These are phyloP conservation scores for Prunella fulvescens DNA, from an alignment of 2,113 vertebrate genomes.

Conservation along the genomic window DNA sequence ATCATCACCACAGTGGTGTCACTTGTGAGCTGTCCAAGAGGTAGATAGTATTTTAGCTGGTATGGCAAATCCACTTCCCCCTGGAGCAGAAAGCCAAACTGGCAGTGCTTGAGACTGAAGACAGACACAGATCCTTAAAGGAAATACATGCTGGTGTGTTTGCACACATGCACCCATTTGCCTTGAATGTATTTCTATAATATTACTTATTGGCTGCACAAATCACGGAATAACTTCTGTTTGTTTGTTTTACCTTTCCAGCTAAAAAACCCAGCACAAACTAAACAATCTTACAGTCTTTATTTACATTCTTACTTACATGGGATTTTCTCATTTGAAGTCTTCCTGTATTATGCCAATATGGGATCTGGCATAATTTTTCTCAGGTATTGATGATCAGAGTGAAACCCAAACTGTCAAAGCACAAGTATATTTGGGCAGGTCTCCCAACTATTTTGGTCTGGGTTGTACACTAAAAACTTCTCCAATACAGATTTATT, in stretches of 20 bases:
- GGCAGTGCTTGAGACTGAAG: not conserved
- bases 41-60: not conserved
- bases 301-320: not conserved
- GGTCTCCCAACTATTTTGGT: not conserved
- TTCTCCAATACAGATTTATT: not conserved
- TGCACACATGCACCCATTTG: not conserved
- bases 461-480: not conserved
- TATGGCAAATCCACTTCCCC: not conserved
- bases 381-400: not conserved
- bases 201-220: not conserved
- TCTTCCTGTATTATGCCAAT: not conserved
- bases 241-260: not conserved
- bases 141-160: not conserved
- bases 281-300: not conserved
- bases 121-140: not conserved
- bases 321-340: not conserved
- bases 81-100: not conserved
- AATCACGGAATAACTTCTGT: not conserved
- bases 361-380: not conserved
- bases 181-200: not conserved
- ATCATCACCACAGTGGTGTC: not conserved
- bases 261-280: not conserved
- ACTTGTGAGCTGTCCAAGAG: not conserved
- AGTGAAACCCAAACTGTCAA: not conserved
- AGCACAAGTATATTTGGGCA: not conserved